A percentile compares a stretch with the other conserved stretches of the same genome.
phyloP scores from a whole-genome alignment of 2,113 vertebrate species.

The Geococcyx californianus region DNA sequence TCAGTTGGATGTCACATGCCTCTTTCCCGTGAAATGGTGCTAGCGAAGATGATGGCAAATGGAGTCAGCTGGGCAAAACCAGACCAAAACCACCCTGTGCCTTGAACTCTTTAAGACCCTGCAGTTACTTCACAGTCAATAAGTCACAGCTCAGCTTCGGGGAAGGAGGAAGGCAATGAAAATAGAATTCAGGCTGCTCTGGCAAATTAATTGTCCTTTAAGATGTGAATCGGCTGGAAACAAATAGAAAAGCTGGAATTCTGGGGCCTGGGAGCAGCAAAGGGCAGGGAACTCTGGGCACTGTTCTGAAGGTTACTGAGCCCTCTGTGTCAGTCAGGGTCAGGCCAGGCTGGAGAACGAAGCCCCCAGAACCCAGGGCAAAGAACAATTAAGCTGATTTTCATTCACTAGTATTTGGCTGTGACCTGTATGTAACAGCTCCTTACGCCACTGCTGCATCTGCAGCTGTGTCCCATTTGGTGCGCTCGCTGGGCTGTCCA shows the following conservation, averaged over 20 bases:
- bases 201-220: slow-evolving; percentile 5
- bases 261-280: neutral
- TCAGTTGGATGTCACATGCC: slow-evolving; percentile 21
- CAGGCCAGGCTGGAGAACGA: neutral
- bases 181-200: slow-evolving; percentile 21
- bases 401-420: neutral
- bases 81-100: neutral
- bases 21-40: slow-evolving; percentile 5
- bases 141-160: slow-evolving; percentile 37
- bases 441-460: neutral
- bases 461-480: neutral
- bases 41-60: neutral
- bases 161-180: slow-evolving; percentile 12
- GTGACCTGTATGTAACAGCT: neutral
- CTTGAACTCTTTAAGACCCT: slow-evolving; percentile 29
- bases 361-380: fast-evolving
- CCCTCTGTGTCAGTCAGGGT: neutral
- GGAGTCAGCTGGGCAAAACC: slow-evolving; percentile 32
- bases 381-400: neutral
- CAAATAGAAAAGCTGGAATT: neutral
- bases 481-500: neutral
- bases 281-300: neutral
- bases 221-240: neutral
- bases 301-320: neutral
- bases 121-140: slow-evolving; percentile 42